A percentile compares a stretch with the other conserved stretches of the same genome.
Evolutionary conservation across 2,888 invertebrate genomes (phyloP).

Genomic region (Sylvicola cinctus): DNA sequence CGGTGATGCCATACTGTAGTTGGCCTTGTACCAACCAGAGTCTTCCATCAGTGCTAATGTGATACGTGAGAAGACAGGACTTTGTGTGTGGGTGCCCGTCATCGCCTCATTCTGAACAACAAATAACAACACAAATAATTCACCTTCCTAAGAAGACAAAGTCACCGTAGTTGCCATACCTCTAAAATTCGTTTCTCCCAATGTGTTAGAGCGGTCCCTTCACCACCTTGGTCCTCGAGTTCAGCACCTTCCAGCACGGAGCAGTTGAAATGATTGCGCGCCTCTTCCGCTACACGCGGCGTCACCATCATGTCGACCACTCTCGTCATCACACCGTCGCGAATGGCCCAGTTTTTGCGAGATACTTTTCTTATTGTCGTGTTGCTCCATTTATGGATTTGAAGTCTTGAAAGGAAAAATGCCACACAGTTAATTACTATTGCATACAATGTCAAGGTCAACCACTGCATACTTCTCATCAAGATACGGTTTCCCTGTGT

Average conservation of each 20-base stretch:
- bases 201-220: conserved; percentile 91
- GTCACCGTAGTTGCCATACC: conserved; percentile 42
- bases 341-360: conserved; percentile 54
- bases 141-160: background rate
- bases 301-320: conserved; percentile 78
- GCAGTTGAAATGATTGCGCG: conserved; percentile 71
- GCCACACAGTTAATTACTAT: background rate
- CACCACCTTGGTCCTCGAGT: conserved; percentile 93
- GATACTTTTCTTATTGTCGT: conserved; percentile 60
- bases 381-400: conserved; percentile 89
- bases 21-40: conserved; percentile 90
- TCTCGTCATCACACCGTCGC: conserved; percentile 51
- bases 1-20: conserved; percentile 70
- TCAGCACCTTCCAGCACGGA: conserved; percentile 82
- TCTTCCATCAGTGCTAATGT: conserved; percentile 95
- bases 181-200: conserved; percentile 99
- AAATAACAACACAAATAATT: background rate
- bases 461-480: conserved; percentile 59
- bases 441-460: conserved; percentile 2
- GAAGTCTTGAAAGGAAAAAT: conserved; percentile 42
- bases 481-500: conserved; percentile 73
- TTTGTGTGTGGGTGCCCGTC: conserved; percentile 98
- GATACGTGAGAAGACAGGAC: conserved; percentile 87
- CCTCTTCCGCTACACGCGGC: conserved; percentile 74
- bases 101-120: conserved; percentile 83